phyloP scores from a whole-genome alignment of 2,888 invertebrate species.

The Zhengitettix transpicula region DNA sequence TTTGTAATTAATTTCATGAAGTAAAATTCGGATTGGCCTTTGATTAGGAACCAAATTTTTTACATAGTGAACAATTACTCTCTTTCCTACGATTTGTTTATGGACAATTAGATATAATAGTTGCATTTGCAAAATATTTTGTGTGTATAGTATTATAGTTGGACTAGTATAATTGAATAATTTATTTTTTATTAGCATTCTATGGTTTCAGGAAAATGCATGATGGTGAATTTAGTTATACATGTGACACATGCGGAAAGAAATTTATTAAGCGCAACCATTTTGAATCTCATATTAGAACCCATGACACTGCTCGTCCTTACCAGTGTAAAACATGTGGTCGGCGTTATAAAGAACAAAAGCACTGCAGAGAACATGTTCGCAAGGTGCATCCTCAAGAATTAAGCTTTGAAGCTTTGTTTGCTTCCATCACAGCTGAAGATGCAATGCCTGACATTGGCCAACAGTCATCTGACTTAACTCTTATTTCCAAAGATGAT shows the following conservation, averaged over 20 bases:
- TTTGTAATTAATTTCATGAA: no score
- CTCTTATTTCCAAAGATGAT: no score
- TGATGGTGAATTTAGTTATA: constrained; percentile 6
- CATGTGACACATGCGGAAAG: constrained; percentile 8
- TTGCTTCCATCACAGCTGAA: neutral
- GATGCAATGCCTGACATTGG: neutral
- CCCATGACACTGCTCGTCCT: constrained; percentile 6
- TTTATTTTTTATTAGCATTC: neutral
- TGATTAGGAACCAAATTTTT: no score
- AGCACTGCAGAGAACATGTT: constrained; percentile 7
- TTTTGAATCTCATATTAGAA: constrained; percentile 6
- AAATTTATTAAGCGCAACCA: constrained; percentile 9
- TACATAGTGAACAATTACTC: no score
- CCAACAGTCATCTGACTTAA: no score
- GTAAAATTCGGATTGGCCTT: no score
- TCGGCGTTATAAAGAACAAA: constrained; percentile 8
- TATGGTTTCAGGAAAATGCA: constrained; percentile 6
- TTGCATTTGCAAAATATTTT: no score
- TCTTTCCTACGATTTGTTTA: no score
- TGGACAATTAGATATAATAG: no score
- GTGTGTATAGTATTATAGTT: no score
- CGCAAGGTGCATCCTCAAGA: neutral
- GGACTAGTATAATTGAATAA: no score
- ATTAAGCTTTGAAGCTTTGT: neutral
- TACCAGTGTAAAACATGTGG: constrained; percentile 10